Conservation (phyloP, 2,797 vertebrate species). For the Pipistrellus kuhlii region DNA sequence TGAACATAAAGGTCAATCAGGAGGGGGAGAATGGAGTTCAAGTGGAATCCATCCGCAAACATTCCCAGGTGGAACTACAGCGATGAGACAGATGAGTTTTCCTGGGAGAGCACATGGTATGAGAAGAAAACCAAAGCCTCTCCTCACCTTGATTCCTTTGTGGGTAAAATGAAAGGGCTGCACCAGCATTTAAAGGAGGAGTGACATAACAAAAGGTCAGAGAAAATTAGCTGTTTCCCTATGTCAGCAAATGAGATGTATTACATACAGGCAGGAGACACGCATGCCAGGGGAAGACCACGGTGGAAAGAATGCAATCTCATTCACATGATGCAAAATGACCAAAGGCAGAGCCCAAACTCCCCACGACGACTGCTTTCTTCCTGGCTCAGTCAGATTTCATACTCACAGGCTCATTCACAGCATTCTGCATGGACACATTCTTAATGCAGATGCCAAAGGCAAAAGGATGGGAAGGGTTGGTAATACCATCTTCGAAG, state of each 20-base stretch:
- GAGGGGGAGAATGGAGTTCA: neutral
- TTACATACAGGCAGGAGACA: neutral
- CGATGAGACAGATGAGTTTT: neutral
- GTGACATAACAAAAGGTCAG: neutral
- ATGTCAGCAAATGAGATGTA: neutral
- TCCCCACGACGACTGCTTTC: neutral
- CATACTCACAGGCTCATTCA: constrained; percentile 92
- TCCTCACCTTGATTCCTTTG: neutral
- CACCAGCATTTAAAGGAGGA: neutral
- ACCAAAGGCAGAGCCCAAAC: neutral
- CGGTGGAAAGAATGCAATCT: accelerated
- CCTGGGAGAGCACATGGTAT: accelerated
- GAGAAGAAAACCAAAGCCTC: neutral
- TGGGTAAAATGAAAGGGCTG: neutral
- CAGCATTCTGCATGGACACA: constrained; percentile 95
- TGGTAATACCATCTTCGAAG: constrained; percentile 95
- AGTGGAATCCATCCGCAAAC: neutral
- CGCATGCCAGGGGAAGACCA: accelerated
- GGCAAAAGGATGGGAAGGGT: constrained; percentile 92
- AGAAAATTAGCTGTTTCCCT: neutral
- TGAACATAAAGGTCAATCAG: neutral
- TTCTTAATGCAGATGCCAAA: constrained; percentile 98
- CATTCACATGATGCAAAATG: neutral
- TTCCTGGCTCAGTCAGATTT: neutral
- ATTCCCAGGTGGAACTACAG: neutral